These are phyloP conservation scores for Scaptomyza pallida DNA, from an alignment of 1,140 invertebrate species.

Conservation along the genomic window DNA sequence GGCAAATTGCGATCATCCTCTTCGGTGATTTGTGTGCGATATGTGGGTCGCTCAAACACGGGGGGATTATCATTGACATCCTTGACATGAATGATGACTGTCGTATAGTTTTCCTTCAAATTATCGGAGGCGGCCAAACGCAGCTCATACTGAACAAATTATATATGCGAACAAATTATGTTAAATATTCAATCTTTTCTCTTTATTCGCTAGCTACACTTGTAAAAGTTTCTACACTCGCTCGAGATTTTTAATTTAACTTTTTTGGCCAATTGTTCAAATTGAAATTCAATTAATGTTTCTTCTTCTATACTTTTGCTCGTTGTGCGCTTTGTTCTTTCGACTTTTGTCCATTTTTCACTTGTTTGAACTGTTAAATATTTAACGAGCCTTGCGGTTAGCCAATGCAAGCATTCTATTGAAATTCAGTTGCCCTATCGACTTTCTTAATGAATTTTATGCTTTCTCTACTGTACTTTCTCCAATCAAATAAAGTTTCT, in stretches of 20 bases:
- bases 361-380: constrained; percentile 73
- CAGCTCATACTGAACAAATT: constrained; percentile 93
- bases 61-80: constrained; percentile 95
- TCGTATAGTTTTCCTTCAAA: constrained; percentile 97
- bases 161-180: too few species aligned
- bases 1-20: constrained; percentile 97
- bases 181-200: too few species aligned
- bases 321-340: constrained; percentile 1
- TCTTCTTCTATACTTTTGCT: constrained; percentile 13
- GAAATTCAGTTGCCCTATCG: constrained; percentile 54
- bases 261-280: constrained; percentile 61
- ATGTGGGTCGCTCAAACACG: constrained; percentile 96
- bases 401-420: constrained; percentile 36
- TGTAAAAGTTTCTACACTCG: too few species aligned
- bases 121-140: constrained; percentile 97
- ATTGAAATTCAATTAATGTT: constrained; percentile 81
- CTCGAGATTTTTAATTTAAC: too few species aligned
- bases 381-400: constrained; percentile 73
- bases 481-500: neutral
- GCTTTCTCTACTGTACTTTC: constrained; percentile 22
- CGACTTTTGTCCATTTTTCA: constrained; percentile 37
- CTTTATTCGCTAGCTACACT: too few species aligned
- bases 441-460: constrained; percentile 81
- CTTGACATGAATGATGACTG: constrained; percentile 97
- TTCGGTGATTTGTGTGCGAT: constrained; percentile 97